Evolutionary conservation across 2,888 invertebrate genomes (phyloP).

Genomic region (Apamea sordens): DNA sequence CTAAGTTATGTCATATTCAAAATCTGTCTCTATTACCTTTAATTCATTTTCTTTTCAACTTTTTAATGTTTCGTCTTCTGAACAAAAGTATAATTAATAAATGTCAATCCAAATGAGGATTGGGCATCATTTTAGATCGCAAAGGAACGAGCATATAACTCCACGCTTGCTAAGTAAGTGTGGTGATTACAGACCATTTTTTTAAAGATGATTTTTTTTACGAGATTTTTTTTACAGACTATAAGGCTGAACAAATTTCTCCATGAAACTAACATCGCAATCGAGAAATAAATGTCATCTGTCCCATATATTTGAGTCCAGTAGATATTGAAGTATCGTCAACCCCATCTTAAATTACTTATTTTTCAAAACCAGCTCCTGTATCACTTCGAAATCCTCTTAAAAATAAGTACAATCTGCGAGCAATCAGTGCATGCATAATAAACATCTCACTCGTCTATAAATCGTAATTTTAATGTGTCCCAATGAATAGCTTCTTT

Average conservation of each 20-base stretch:
- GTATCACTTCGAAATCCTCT: constrained; percentile 2
- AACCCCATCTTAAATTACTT: neutral
- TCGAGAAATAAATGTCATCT: too few relatives aligned
- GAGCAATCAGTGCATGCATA: constrained; percentile 39
- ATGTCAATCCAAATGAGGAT: neutral
- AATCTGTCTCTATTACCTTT: neutral
- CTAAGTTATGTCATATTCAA: neutral
- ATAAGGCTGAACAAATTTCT: neutral
- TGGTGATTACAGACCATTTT: neutral
- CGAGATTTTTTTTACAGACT: neutral
- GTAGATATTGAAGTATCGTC: too few relatives aligned
- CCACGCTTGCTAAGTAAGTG: neutral
- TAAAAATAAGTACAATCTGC: constrained; percentile 23
- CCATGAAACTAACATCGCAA: neutral
- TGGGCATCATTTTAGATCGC: too few relatives aligned
- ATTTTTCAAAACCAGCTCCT: neutral
- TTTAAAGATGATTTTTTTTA: too few relatives aligned
- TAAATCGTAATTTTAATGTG: constrained; percentile 65
- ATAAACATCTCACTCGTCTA: constrained; percentile 48
- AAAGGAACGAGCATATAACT: neutral
- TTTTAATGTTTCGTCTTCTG: neutral
- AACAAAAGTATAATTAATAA: neutral
- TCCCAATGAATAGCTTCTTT: constrained; percentile 67
- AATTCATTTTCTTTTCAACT: neutral
- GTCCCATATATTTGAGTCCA: neutral